Percentiles rank a stretch among this genome's conserved stretches.
Conservation (phyloP, 2,888 invertebrate species). For the Nephrotoma guestfalica region DNA sequence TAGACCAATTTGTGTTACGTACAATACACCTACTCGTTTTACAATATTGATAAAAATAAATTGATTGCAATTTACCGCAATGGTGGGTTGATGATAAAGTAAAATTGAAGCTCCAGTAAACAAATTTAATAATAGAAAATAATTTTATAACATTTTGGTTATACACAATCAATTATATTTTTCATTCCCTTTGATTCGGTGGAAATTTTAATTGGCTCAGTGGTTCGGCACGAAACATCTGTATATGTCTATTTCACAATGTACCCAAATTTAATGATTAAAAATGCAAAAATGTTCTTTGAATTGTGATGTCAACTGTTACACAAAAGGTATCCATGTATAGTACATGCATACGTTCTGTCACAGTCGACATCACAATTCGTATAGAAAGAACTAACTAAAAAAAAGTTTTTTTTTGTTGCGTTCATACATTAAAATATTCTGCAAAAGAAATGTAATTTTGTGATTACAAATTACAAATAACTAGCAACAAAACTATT, state of each 20-base stretch:
- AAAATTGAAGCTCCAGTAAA: background rate
- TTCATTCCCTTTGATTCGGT: background rate
- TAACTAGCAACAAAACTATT: background rate
- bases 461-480: background rate
- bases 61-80: background rate
- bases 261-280: no score
- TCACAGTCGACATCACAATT: background rate
- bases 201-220: background rate
- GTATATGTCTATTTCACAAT: background rate
- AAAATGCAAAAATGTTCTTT: no score
- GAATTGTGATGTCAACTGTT: no score
- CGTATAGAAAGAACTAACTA: background rate
- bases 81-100: background rate
- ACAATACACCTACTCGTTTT: background rate
- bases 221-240: background rate
- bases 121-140: background rate
- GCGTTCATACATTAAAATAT: background rate
- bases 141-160: background rate
- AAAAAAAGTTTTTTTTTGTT: background rate
- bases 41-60: background rate
- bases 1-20: background rate
- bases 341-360: background rate
- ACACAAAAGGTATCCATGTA: background rate
- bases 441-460: background rate
- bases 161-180: background rate